These are phyloP conservation scores for Sipha maydis DNA, from an alignment of 2,888 invertebrate genomes.

Conservation along the genomic window DNA sequence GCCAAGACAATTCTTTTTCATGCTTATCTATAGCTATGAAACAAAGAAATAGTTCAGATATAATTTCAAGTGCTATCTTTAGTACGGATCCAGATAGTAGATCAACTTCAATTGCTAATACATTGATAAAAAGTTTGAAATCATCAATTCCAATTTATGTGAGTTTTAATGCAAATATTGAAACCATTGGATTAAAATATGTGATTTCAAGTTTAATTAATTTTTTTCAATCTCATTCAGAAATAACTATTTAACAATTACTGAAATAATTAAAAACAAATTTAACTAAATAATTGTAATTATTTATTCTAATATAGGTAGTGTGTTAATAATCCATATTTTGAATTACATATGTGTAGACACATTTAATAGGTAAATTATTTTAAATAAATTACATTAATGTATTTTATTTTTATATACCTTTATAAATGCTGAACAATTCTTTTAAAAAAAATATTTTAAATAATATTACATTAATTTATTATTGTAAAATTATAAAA, in stretches of 20 bases:
- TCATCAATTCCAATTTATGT: slow-evolving; percentile 43
- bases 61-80: slow-evolving; percentile 45
- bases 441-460: no score
- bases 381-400: not conserved
- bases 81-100: slow-evolving; percentile 55
- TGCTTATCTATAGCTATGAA: slow-evolving; percentile 46
- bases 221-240: slow-evolving; percentile 24
- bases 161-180: slow-evolving; percentile 49
- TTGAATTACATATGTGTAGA: not conserved
- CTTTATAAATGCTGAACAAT: not conserved
- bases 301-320: not conserved
- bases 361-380: not conserved
- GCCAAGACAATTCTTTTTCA: slow-evolving; percentile 43
- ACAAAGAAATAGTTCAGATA: slow-evolving; percentile 38
- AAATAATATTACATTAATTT: no score
- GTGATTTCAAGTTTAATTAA: slow-evolving; percentile 33
- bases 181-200: slow-evolving; percentile 21
- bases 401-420: not conserved
- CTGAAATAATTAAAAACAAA: slow-evolving; percentile 2
- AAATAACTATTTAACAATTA: not conserved
- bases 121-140: slow-evolving; percentile 45
- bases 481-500: no score
- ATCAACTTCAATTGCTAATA: slow-evolving; percentile 42
- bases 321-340: not conserved
- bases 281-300: not conserved